Evolutionary conservation across 2,888 invertebrate species (phyloP), one percentile per base, ranked within the genome.

Genomic region (Thymelicus lineola): DNA sequence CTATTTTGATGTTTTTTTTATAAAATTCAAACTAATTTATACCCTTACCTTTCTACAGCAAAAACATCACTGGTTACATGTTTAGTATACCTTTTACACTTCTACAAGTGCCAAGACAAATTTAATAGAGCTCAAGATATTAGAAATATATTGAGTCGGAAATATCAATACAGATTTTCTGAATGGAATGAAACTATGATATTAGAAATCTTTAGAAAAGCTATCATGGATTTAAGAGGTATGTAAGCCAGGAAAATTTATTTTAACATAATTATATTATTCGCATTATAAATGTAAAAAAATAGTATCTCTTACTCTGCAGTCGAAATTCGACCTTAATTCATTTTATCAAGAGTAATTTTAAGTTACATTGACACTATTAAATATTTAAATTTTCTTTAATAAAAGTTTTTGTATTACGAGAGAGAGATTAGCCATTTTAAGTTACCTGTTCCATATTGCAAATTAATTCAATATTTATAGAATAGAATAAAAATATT

Each of bases 121-220:
- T 86, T 77, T 50, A 85, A 87, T 45, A 82, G 86, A 72, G 82
- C 90, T 2, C 79, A 85, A 73, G 86, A 86, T 0, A 81, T 94
- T 7, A 84, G 91, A 73, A 75, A 73, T 45, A 84, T 88, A 69
- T 80, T 94, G 28, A 76, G 75, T 17, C 75, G 80, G 10, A 89
- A 86, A 73, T 94, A 91, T 79, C 86, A 82, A 66, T 94, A 88
- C 75, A 72, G 86, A 74, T 79, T 91, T 20, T 79, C 84, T 1
- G 87, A 92, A 57, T 91, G 90, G 89, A 91, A 88, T 78, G 92
- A 94, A 75, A 75, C 78, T 3, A 87, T 82, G 76, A 87, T 94
- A 42, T 74, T 94, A 46, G 90, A 91, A 64, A 81, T 88, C 80
- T 83, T 92, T 50, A 85, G 75, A 73, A 82, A 78, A 71, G 79